Percentiles rank a stretch among this genome's conserved stretches.
These are phyloP conservation scores for Nycticebus coucang DNA, from an alignment of 2,113 vertebrate genomes.

Conservation along the genomic window DNA sequence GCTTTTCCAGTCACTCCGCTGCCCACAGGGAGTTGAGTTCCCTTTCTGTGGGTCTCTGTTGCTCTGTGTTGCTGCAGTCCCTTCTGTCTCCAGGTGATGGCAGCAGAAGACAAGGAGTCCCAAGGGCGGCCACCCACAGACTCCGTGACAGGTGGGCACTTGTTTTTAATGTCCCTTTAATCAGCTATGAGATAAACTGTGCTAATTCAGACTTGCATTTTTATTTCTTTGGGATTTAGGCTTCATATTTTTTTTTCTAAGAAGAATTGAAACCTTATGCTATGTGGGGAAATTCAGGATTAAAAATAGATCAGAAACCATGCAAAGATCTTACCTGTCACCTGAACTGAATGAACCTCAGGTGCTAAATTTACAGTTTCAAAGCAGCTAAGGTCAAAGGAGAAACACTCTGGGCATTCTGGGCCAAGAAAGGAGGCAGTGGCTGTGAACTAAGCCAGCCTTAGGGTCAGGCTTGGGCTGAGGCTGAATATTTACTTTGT, in stretches of 20 bases:
- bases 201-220: neutral
- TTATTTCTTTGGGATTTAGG: conserved; percentile 36
- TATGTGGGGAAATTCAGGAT: neutral
- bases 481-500: neutral
- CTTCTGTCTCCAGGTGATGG: conserved; percentile 37
- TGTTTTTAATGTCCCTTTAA: neutral
- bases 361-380: neutral
- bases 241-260: neutral
- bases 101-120: conserved; percentile 66
- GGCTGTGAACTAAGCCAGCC: rapidly evolving
- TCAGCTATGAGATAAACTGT: neutral
- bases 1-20: neutral
- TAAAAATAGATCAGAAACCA: conserved; percentile 6
- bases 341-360: neutral
- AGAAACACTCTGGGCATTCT: rapidly evolving
- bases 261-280: neutral
- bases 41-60: rapidly evolving
- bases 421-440: neutral
- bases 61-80: neutral
- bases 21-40: rapidly evolving
- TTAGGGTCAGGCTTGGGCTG: neutral
- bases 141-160: neutral
- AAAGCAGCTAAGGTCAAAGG: neutral
- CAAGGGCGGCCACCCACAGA: neutral
- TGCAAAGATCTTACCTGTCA: neutral